These are phyloP conservation scores for Syncerus caffer DNA, from an alignment of 2,797 vertebrate species.

Conservation along the genomic window DNA sequence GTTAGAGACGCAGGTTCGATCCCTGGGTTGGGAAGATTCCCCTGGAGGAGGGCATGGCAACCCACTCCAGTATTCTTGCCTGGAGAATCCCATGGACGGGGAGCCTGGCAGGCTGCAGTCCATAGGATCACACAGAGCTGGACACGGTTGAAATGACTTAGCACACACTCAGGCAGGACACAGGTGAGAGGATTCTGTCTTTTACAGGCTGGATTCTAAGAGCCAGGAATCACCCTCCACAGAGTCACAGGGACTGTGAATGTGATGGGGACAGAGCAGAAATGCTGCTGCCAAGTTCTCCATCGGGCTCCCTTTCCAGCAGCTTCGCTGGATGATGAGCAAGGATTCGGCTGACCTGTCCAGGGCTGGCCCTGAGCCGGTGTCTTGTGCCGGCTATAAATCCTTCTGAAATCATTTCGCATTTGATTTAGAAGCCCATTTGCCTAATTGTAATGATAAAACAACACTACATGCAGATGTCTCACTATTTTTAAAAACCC, in stretches of 20 bases:
- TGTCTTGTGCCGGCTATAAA: slow-evolving; percentile 58
- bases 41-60: background rate
- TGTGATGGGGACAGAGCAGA: background rate
- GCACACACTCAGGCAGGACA: background rate
- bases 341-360: background rate
- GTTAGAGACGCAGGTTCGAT: background rate
- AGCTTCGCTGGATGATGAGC: background rate
- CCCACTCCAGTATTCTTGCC: background rate
- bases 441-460: slow-evolving; percentile 79
- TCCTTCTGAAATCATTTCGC: slow-evolving; percentile 73
- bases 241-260: background rate
- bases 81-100: background rate
- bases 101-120: background rate
- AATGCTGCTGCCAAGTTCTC: background rate
- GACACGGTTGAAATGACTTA: background rate
- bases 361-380: slow-evolving; percentile 48
- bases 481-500: slow-evolving; percentile 71
- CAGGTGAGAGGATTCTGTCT: background rate
- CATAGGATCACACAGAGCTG: background rate
- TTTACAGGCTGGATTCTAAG: background rate
- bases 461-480: slow-evolving; percentile 73
- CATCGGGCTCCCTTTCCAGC: background rate
- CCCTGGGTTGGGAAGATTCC: background rate
- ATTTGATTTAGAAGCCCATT: slow-evolving; percentile 77
- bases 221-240: background rate